Percentiles rank a stretch among this genome's conserved stretches.
Conservation (phyloP, 2,797 vertebrate genomes). For the Alauda arvensis region DNA sequence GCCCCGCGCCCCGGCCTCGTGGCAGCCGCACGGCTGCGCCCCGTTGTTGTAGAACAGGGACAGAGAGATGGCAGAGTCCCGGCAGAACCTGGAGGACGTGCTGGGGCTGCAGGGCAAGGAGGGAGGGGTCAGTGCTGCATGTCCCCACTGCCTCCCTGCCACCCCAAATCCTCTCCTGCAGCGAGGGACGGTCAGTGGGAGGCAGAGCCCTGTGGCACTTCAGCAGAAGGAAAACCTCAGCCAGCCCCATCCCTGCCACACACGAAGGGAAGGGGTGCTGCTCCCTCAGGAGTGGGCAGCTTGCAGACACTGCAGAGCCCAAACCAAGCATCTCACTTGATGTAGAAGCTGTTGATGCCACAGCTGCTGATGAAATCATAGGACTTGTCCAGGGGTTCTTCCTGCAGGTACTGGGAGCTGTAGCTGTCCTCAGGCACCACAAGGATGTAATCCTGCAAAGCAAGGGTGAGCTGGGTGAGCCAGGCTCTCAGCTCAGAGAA, state of each 20-base stretch:
- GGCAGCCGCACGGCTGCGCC: slow-evolving; percentile 85
- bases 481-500: neutral
- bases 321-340: slow-evolving; percentile 76
- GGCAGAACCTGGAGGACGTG: slow-evolving; percentile 82
- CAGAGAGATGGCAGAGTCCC: slow-evolving; percentile 80
- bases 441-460: slow-evolving; percentile 85
- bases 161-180: neutral
- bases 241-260: neutral
- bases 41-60: slow-evolving; percentile 94
- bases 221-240: neutral
- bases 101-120: slow-evolving; percentile 68
- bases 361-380: slow-evolving; percentile 96
- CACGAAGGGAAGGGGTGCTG: neutral
- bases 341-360: slow-evolving; percentile 85
- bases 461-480: neutral
- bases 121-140: neutral
- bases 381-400: slow-evolving; percentile 91
- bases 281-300: neutral
- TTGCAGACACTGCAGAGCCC: neutral
- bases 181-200: rapidly evolving
- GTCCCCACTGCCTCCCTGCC: neutral
- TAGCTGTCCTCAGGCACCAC: slow-evolving; percentile 88
- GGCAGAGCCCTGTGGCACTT: neutral
- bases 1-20: slow-evolving; percentile 82
- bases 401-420: slow-evolving; percentile 82